Evolutionary conservation across 2,113 vertebrate species (phyloP).

Genomic region (Aphyosemion australe): DNA sequence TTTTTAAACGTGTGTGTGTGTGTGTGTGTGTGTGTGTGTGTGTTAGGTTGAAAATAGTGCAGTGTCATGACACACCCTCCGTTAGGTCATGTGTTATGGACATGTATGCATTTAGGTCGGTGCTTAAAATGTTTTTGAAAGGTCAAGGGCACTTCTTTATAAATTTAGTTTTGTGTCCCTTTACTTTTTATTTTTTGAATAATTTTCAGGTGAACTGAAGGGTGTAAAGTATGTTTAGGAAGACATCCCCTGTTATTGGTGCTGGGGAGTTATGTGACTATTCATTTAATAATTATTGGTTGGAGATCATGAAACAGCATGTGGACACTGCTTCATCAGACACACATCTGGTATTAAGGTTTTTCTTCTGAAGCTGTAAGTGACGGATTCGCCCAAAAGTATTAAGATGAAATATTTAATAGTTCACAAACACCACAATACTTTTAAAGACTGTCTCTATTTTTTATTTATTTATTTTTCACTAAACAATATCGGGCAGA

Average conservation of each 20-base stretch:
- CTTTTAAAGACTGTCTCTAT: too few species aligned
- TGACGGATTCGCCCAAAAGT: conserved; percentile 18
- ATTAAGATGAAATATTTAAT: conserved; percentile 2
- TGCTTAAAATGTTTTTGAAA: not conserved
- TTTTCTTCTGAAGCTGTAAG: conserved; percentile 13
- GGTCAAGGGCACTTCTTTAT: not conserved
- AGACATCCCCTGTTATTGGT: conserved; percentile 16
- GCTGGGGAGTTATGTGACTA: conserved; percentile 25
- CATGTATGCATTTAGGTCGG: not conserved
- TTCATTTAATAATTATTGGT: conserved; percentile 33
- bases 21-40: not conserved
- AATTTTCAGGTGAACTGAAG: not conserved
- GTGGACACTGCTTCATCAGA: conserved; percentile 21
- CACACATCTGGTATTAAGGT: conserved; percentile 35
- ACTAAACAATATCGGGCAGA: too few species aligned
- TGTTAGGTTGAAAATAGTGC: not conserved
- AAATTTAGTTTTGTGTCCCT: too few species aligned
- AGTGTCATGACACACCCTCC: conserved; percentile 1
- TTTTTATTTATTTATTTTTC: too few species aligned
- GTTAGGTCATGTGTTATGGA: conserved; percentile 6
- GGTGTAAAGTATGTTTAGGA: conserved; percentile 1
- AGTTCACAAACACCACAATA: too few species aligned
- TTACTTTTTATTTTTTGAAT: not conserved
- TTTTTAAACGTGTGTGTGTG: not conserved
- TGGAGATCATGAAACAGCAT: conserved; percentile 33